These are phyloP conservation scores for Apantesis nais DNA, from an alignment of 2,888 invertebrate species.

Conservation along the genomic window DNA sequence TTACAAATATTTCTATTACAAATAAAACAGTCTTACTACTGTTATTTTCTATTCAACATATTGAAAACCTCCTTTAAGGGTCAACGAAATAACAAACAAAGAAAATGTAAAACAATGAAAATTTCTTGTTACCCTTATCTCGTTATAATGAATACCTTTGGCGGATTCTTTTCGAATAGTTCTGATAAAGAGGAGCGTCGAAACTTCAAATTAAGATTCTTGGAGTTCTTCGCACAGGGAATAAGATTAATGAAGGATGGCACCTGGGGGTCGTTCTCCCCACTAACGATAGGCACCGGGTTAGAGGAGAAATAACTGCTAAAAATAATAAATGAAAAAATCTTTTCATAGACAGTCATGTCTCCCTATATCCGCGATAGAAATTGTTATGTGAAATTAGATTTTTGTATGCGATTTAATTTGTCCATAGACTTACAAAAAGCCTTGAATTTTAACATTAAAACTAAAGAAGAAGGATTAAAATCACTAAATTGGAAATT, in stretches of 20 bases:
- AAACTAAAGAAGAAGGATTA: no score
- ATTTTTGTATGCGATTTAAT: neutral
- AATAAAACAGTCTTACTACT: no score
- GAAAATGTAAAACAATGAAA: slow-evolving; percentile 47
- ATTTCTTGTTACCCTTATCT: slow-evolving; percentile 58
- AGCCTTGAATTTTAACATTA: no score
- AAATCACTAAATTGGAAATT: no score
- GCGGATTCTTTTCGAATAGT: slow-evolving; percentile 83
- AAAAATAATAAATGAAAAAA: slow-evolving; percentile 71
- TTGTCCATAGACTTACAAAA: neutral
- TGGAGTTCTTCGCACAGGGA: slow-evolving; percentile 76
- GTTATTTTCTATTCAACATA: neutral
- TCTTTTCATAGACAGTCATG: slow-evolving; percentile 27
- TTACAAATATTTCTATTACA: no score
- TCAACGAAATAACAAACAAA: slow-evolving; percentile 24
- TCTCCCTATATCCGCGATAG: slow-evolving; percentile 1
- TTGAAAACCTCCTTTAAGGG: neutral
- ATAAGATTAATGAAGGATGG: slow-evolving; percentile 83
- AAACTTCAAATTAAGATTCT: slow-evolving; percentile 86
- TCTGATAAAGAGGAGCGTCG: slow-evolving; percentile 81
- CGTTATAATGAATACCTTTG: slow-evolving; percentile 78
- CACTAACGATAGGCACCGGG: slow-evolving; percentile 69
- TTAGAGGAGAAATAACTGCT: slow-evolving; percentile 69
- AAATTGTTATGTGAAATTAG: neutral
- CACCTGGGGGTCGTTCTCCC: slow-evolving; percentile 72